Evolutionary conservation across 2,888 invertebrate species (phyloP).

Genomic region (Rhabditoides inermis): DNA sequence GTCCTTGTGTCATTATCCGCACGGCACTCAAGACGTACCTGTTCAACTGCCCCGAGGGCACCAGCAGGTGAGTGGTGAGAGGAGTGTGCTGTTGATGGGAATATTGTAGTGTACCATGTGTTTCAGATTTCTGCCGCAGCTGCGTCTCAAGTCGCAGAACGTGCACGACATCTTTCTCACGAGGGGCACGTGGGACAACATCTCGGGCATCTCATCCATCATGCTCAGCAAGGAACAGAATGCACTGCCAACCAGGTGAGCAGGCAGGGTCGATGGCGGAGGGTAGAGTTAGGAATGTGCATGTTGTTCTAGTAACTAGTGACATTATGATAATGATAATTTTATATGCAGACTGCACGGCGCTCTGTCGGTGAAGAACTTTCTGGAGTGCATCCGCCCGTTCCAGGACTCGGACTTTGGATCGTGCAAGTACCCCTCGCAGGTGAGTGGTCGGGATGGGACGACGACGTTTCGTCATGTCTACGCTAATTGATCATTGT

Average conservation of each 20-base stretch:
- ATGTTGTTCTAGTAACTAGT: too few species aligned
- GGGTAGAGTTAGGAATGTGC: too few species aligned
- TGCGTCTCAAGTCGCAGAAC: constrained; percentile 28
- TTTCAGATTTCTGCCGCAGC: constrained; percentile 31
- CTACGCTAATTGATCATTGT: too few species aligned
- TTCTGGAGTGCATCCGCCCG: constrained; percentile 43
- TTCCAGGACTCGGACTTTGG: constrained; percentile 46
- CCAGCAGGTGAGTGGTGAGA: constrained; percentile 5
- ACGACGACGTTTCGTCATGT: too few species aligned
- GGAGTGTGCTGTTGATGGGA: not conserved
- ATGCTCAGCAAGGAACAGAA: constrained; percentile 36
- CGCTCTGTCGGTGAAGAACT: constrained; percentile 34
- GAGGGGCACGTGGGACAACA: constrained; percentile 40
- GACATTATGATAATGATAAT: too few species aligned
- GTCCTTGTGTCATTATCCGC: constrained; percentile 36
- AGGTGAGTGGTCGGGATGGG: constrained; percentile 7
- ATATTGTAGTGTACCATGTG: not conserved
- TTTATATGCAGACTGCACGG: constrained; percentile 50
- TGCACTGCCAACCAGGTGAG: constrained; percentile 21
- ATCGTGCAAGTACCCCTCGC: constrained; percentile 30
- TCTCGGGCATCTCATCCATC: constrained; percentile 44
- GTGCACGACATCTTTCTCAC: constrained; percentile 45
- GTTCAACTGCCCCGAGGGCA: constrained; percentile 47
- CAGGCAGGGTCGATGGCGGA: too few species aligned
- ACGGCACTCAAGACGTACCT: constrained; percentile 42